phyloP scores from a whole-genome alignment of 2,113 vertebrate genomes.

The Petrocephalus zakoni region DNA sequence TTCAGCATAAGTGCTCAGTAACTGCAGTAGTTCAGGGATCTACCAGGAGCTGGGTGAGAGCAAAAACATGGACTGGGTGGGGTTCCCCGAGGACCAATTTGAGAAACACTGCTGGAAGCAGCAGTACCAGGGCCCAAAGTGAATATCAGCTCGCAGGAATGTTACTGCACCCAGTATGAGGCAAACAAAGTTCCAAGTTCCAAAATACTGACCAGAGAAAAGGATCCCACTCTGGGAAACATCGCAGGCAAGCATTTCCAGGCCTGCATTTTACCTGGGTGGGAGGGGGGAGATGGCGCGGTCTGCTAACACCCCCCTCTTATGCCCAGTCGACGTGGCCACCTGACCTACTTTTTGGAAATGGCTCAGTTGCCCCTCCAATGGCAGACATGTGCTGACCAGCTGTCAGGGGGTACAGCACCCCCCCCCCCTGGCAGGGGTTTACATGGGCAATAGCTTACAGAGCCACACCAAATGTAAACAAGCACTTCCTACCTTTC shows the following conservation, averaged over 20 bases:
- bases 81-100: neutral
- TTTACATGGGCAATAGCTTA: neutral
- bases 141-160: neutral
- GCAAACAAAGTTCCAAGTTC: neutral
- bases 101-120: neutral
- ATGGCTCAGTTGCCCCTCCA: neutral
- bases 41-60: neutral
- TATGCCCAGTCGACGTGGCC: slow-evolving; percentile 23
- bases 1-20: neutral
- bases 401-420: slow-evolving; percentile 44
- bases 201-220: no score
- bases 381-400: slow-evolving; percentile 50
- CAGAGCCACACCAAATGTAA: slow-evolving; percentile 36
- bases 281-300: neutral
- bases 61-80: neutral
- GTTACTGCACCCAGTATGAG: neutral
- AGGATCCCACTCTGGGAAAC: neutral
- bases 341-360: slow-evolving; percentile 56
- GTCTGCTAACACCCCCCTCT: neutral
- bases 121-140: neutral
- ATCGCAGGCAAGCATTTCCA: neutral
- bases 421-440: no score
- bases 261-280: neutral
- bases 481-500: slow-evolving; percentile 38
- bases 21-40: neutral